phyloP scores from a whole-genome alignment of 2,797 vertebrate species.

The Chromobotia macracanthus region DNA sequence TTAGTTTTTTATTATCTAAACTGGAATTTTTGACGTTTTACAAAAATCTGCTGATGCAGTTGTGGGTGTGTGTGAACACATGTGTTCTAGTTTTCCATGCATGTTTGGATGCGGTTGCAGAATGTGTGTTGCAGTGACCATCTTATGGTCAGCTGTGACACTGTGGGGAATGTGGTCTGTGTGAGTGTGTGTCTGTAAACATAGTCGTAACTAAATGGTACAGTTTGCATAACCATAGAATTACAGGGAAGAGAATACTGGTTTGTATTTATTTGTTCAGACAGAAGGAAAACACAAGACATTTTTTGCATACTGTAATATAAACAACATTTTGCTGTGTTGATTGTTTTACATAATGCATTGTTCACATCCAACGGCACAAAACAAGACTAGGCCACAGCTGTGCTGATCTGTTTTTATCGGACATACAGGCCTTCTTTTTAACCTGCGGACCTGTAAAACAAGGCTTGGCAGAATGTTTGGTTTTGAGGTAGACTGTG shows the following conservation, averaged over 20 bases:
- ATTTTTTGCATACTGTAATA: conserved; percentile 38
- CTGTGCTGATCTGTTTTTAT: conserved; percentile 25
- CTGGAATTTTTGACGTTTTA: neutral
- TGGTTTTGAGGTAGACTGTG: conserved; percentile 39
- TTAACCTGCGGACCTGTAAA: conserved; percentile 21
- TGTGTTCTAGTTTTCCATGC: neutral
- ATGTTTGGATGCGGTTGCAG: conserved; percentile 40
- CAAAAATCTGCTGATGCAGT: neutral
- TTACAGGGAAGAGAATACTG: conserved; percentile 30
- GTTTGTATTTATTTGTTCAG: conserved; percentile 16
- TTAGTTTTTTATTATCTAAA: neutral
- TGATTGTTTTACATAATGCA: conserved; percentile 40
- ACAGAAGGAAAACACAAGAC: conserved; percentile 9
- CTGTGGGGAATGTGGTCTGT: conserved; percentile 59
- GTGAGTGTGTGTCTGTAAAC: conserved; percentile 49
- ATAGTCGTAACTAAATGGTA: conserved; percentile 28
- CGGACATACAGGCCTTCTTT: conserved; percentile 32
- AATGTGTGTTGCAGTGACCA: conserved; percentile 66
- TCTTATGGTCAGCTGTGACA: conserved; percentile 68
- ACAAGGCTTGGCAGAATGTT: conserved; percentile 26
- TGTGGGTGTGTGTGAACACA: neutral
- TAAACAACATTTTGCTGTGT: conserved; percentile 19
- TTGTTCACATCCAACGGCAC: conserved; percentile 36
- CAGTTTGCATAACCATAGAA: conserved; percentile 27
- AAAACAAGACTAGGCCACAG: conserved; percentile 3